A percentile compares a stretch with the other conserved stretches of the same genome.
Conservation (phyloP, 2,797 vertebrate genomes). For the Aythya fuligula region DNA sequence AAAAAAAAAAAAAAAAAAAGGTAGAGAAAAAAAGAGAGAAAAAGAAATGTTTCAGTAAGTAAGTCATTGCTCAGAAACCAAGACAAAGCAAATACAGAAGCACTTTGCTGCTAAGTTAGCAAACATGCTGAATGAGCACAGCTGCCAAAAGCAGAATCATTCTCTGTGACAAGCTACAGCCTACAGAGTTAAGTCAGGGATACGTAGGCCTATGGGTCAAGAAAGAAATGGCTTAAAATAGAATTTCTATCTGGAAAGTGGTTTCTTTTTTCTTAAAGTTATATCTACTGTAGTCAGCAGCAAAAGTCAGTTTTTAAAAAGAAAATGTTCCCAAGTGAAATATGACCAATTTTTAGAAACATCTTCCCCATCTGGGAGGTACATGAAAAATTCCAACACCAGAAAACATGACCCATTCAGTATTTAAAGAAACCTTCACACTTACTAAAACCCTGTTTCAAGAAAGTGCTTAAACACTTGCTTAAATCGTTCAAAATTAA, state of each 20-base stretch:
- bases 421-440: not conserved
- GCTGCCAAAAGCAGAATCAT: slow-evolving; percentile 50
- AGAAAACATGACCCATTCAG: not conserved
- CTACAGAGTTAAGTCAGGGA: slow-evolving; percentile 39
- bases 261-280: slow-evolving; percentile 61
- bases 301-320: slow-evolving; percentile 70
- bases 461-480: slow-evolving; percentile 11
- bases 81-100: slow-evolving; percentile 59
- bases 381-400: not conserved
- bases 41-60: slow-evolving; percentile 58
- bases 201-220: slow-evolving; percentile 59
- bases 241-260: slow-evolving; percentile 70
- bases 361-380: not conserved
- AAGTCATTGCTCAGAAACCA: slow-evolving; percentile 53
- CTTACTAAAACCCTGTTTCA: not conserved
- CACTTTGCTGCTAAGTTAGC: slow-evolving; percentile 42
- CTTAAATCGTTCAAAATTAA: slow-evolving; percentile 37
- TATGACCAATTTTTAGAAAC: not conserved
- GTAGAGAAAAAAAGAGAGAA: not conserved
- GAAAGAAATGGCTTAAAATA: slow-evolving; percentile 69
- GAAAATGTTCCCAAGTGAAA: slow-evolving; percentile 43
- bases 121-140: slow-evolving; percentile 22
- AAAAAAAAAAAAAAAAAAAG: not conserved
- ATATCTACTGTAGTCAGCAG: slow-evolving; percentile 51
- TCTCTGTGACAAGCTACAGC: slow-evolving; percentile 20